Base-by-base conservation (phyloP, 1,140 invertebrate species). In the Dolichoris vasculosae region DNA sequence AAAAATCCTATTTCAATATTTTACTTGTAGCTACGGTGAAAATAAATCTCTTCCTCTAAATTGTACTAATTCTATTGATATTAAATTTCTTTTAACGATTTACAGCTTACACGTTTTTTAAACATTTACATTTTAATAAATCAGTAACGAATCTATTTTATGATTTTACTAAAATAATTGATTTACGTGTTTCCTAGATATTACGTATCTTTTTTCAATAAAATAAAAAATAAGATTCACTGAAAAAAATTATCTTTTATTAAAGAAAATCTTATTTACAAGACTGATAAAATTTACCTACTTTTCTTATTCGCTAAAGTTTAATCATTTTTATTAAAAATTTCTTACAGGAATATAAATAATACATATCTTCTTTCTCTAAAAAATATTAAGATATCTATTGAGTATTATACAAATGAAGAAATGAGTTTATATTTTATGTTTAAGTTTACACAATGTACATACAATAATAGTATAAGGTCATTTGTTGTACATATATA, bases 11-110 rank as follows among this genome's bases (percentile, higher is more conserved):
- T 73, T 73, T 73, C 69, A 38, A 43, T 73, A 73, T 26, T 73
- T 43, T 43, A 73, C 26, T 43, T 73, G 0, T 26, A 26, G 23
- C 23, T 71, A 23, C 69, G 11, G 13, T 73, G 23, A 73, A 73
- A 43, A 73, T 73, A 73, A 73, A 73, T 73, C 17, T 43, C 38
- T 43, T 73, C 23, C 38, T n/a, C 20, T 73, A 43, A 43, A 73
- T 23, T 20, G 11, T 20, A 3, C 17, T 38, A 38, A 69, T 38
- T 23, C 35, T 15, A 3, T 69, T 38, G 13, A 69, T 69, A 30
- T 67, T 32, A 35, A 35, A 17, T 9, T 7, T 30, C 35, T 20
- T 38, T 40, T 0, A 38, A 38, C 2, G 4, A 69, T 38, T 38
- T 69, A 23, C 2, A 32, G 30, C 6, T 69, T 3, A 38, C 38